These are phyloP conservation scores for Marronus borbonicus DNA, from an alignment of 2,888 invertebrate species.

Conservation along the genomic window DNA sequence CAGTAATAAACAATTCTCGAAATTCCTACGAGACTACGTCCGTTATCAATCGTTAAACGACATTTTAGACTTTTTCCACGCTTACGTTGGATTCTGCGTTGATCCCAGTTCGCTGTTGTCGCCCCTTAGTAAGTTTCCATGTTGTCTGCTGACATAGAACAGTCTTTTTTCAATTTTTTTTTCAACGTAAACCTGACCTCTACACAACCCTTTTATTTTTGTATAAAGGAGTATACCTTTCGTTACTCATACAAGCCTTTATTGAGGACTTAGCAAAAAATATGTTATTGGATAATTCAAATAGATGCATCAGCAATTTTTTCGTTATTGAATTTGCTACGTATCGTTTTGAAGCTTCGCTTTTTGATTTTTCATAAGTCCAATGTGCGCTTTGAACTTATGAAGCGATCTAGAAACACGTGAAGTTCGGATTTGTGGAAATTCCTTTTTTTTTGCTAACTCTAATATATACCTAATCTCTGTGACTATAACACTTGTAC, in stretches of 20 bases:
- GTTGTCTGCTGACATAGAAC: constrained; percentile 18
- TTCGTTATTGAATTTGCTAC: constrained; percentile 19
- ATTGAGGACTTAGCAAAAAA: constrained; percentile 32
- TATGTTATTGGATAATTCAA: constrained; percentile 4
- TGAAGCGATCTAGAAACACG: constrained; percentile 15
- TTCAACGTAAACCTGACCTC: background rate
- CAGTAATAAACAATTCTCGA: constrained; percentile 78
- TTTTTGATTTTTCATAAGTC: constrained; percentile 21
- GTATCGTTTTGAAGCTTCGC: constrained; percentile 30
- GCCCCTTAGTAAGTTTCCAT: constrained; percentile 84
- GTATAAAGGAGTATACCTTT: background rate
- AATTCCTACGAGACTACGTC: constrained; percentile 82
- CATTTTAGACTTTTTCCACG: constrained; percentile 94
- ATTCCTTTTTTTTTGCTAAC: constrained; percentile 34
- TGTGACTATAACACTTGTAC: constrained; percentile 10
- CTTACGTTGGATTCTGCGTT: constrained; percentile 95
- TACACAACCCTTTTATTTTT: constrained; percentile 16
- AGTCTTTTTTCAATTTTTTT: constrained; percentile 1
- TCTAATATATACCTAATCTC: background rate
- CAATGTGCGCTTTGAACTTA: background rate
- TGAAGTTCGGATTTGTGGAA: constrained; percentile 37
- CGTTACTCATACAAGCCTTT: constrained; percentile 10
- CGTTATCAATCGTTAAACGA: constrained; percentile 84
- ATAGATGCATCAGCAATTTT: constrained; percentile 16
- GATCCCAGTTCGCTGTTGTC: constrained; percentile 90